Conservation (phyloP, 2,797 vertebrate genomes). For the Melanotaenia boesemani region DNA sequence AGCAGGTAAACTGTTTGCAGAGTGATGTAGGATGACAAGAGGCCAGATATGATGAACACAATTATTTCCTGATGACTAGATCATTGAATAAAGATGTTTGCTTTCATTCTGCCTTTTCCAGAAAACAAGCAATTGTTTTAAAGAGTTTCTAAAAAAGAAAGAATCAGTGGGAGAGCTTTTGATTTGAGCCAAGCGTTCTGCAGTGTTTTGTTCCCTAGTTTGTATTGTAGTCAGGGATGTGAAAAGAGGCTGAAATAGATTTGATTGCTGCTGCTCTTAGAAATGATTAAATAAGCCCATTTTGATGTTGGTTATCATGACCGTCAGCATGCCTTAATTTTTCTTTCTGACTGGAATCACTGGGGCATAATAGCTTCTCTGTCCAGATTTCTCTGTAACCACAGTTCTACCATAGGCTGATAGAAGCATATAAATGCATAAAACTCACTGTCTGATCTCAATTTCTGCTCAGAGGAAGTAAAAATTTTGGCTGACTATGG, state of each 20-base stretch:
- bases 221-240: constrained; percentile 49
- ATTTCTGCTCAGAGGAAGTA: not conserved
- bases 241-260: constrained; percentile 57
- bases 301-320: constrained; percentile 43
- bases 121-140: constrained; percentile 50
- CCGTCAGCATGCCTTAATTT: constrained; percentile 40
- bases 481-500: not conserved
- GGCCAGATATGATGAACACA: constrained; percentile 54
- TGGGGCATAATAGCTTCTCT: constrained; percentile 23
- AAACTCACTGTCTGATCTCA: constrained; percentile 13
- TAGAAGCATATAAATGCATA: constrained; percentile 24
- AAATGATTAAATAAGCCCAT: constrained; percentile 55
- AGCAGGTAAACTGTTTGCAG: constrained; percentile 66
- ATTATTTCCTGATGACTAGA: constrained; percentile 50
- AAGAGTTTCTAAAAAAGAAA: constrained; percentile 15
- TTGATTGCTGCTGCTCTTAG: constrained; percentile 61
- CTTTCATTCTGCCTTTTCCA: constrained; percentile 31
- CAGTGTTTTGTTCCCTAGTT: constrained; percentile 54
- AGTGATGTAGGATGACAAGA: constrained; percentile 58
- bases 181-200: constrained; percentile 34
- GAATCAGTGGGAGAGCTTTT: constrained; percentile 36
- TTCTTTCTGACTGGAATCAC: constrained; percentile 22
- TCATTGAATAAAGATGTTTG: constrained; percentile 63
- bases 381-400: constrained; percentile 36
- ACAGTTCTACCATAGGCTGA: constrained; percentile 28